Base-by-base conservation (phyloP, 2,888 invertebrate genomes). In the Lasioglossum oenotherae region DNA sequence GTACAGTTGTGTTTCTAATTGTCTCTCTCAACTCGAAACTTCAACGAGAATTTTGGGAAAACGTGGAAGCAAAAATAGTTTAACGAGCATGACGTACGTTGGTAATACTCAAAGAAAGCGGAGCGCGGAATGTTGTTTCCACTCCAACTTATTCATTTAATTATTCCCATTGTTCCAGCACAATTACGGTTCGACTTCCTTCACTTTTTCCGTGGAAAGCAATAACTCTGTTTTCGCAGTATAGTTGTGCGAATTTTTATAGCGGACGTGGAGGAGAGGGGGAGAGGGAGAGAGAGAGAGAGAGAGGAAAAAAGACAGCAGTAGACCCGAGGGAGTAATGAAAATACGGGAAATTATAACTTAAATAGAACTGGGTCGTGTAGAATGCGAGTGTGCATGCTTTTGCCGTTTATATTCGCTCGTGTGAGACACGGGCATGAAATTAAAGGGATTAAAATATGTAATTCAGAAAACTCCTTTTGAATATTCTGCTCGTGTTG, bases 331-430 rank as follows among this genome's bases (percentile, higher is more conserved):
- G 78, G 64, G 78, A 76, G 71, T 76, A 75, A 84, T 85, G 79
- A 84, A 85, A 85, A 85, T 79, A 85, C 79, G 75, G 79, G 71
- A 79, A 84, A 84, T 85, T 85, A 79, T 80, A 79, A 84, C 79
- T 79, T 27, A 73, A 84, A 85, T 74, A 69, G 67, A 85, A 85
- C 73, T 84, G 31, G 85, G 85, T 85, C 85, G 67, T 31, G 73
- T 57, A 41, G 57, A 80, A 85, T 84, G 73, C 64, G 67, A 76
- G 76, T 46, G 79, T 35, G 73, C 67, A 74, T 76, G 73, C 46
- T 78, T 85, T 80, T 53, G 12, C 67, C 57, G 67, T 73, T 85
- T 73, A 78, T 44, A 57, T 67, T 57, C 76, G 79, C 27, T 60
- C 64, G 38, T 64, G 64, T 53, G 78, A 75, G 75, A 8, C 57